Evolutionary conservation across 2,888 invertebrate species (phyloP), one percentile per base, ranked within the genome.

Genomic region (Panorpa germanica): DNA sequence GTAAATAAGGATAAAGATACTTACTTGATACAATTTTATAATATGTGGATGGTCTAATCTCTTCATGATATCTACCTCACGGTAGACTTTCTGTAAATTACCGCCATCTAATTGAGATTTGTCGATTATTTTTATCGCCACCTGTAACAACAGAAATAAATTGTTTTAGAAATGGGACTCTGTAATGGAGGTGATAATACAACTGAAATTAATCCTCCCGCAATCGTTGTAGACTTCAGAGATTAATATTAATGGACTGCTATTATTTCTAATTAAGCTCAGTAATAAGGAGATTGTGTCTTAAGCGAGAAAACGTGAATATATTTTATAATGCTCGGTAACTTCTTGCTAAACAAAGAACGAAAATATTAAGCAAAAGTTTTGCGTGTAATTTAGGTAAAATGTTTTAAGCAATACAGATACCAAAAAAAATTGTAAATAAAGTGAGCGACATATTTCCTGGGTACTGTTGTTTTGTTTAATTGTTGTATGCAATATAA

Each of bases 51-150:
- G 96, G 51, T 90, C 78, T 49, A 95, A 69, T 45, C 83, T 74
- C 61, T 91, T 90, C 81, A 95, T 86, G 48, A 95, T 93, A 53
- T 90, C 86, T 48, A 95, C 91, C 64, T 96, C 96, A 40, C 95
- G 70, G 55, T 90, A 82, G 42, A 96, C 90, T 59, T 96, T 96
- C 52, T 82, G 77, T 50, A 90, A 64, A 57, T 90, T 90, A 45
- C 78, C 78, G 42, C 78, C 70, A 52, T 88, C 88, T 60, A 91
- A 61, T 57, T 83, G 78, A 35, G 81, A 78, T 59, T 88, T 88
- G 63, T 91, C 88, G 52, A 91, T 86, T 52, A 90, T 86, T 68
- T 91, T 91, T 53, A 91, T 85, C 50, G 90, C 90, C 55, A 91
- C 90, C 85, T 86, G 64, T 18, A 66, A 67, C 53, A 53, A 56